Conservation (phyloP, 2,797 vertebrate genomes). For the Leuciscus waleckii region DNA sequence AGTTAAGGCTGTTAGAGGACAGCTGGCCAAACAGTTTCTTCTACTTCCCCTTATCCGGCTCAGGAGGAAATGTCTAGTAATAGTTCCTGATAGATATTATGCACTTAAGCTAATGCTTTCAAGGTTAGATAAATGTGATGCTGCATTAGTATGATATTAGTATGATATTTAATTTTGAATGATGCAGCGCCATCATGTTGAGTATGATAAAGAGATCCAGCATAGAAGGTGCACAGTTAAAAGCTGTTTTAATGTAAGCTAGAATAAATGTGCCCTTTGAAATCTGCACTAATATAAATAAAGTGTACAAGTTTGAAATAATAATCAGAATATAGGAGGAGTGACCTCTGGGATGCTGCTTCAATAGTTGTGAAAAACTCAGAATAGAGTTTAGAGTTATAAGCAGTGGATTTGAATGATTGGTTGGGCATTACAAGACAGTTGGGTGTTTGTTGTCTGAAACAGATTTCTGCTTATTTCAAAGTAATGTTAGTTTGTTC, state of each 20-base stretch:
- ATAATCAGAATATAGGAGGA: background rate
- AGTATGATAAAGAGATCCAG: background rate
- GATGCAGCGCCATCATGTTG: background rate
- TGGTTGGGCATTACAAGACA: background rate
- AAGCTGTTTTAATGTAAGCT: background rate
- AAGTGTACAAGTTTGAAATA: background rate
- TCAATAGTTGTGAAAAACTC: background rate
- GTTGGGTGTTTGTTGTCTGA: background rate
- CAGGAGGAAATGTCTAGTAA: slow-evolving; percentile 1
- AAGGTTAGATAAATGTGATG: background rate
- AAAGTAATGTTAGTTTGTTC: background rate
- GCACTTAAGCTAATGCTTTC: background rate
- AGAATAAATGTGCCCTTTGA: background rate
- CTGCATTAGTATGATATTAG: background rate
- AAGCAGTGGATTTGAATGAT: background rate
- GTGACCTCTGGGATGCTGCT: background rate
- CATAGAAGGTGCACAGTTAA: background rate
- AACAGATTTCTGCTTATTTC: background rate
- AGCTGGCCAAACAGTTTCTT: slow-evolving; percentile 32
- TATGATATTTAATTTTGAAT: slow-evolving; percentile 3
- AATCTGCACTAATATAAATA: background rate
- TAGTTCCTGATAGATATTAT: background rate
- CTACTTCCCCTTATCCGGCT: background rate
- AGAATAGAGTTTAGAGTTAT: background rate
- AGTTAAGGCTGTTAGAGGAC: slow-evolving; percentile 28